Evolutionary conservation across 1,140 invertebrate genomes (phyloP).

Genomic region (Gyrodactylus bullatarudis): DNA sequence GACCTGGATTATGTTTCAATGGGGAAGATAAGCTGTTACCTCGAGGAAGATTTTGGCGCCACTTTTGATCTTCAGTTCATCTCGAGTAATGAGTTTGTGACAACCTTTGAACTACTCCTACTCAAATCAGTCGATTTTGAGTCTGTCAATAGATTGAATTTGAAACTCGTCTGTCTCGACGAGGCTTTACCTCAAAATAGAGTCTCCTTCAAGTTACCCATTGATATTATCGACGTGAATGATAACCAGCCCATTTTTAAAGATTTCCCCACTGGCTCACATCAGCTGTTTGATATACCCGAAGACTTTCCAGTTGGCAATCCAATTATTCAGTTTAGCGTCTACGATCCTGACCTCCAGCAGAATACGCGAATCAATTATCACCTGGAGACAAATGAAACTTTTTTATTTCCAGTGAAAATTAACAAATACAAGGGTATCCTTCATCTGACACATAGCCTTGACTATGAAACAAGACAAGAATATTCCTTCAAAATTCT

Average conservation of each 20-base stretch:
- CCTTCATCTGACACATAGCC: not conserved
- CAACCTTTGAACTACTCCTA: not conserved
- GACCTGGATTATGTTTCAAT: not conserved
- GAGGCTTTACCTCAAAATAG: not conserved
- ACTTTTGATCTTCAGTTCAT: not conserved
- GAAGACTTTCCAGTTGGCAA: not conserved
- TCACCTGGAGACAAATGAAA: not conserved
- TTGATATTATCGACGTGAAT: not conserved
- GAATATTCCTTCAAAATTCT: not conserved
- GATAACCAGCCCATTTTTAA: not conserved
- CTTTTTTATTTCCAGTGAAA: not conserved
- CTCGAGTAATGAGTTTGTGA: not conserved
- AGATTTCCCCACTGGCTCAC: not conserved
- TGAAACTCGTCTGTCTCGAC: not conserved
- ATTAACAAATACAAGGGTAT: not conserved
- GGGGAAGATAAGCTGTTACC: not conserved
- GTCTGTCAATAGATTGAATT: not conserved
- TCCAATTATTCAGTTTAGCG: not conserved
- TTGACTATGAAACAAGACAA: not conserved
- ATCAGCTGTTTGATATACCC: not conserved
- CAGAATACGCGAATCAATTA: not conserved
- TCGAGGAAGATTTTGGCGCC: not conserved
- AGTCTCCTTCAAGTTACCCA: not conserved
- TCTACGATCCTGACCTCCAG: not conserved
- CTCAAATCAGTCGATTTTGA: not conserved